A percentile compares a stretch with the other conserved stretches of the same genome.
phyloP scores from a whole-genome alignment of 2,888 invertebrate species.

The Onthophagus sagittarius region DNA sequence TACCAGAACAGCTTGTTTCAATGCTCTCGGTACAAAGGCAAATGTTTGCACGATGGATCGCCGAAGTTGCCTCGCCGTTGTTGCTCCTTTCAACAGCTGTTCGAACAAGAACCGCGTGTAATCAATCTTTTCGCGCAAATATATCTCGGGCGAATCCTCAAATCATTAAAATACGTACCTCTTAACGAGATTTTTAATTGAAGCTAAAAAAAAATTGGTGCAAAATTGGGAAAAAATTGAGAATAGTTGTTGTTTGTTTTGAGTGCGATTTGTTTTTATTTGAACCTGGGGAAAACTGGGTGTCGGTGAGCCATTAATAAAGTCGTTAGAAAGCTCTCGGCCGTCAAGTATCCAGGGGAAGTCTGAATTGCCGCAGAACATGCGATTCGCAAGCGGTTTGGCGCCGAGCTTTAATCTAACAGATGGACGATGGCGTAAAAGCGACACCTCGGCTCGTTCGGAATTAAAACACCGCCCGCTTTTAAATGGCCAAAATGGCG shows the following conservation, averaged over 20 bases:
- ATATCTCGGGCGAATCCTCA: not conserved
- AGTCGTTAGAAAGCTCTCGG: slow-evolving; percentile 2
- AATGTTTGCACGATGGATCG: not conserved
- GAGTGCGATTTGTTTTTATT: not conserved
- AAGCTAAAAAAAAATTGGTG: not conserved
- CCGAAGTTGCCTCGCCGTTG: not conserved
- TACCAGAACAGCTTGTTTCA: not conserved
- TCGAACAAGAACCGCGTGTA: not conserved
- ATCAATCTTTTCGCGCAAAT: not conserved
- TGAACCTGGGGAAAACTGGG: not conserved
- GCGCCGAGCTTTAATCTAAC: slow-evolving; percentile 1
- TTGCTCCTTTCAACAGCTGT: not conserved
- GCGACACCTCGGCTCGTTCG: not conserved
- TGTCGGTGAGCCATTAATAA: slow-evolving; percentile 5
- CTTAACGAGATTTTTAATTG: not conserved
- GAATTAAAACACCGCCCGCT: not conserved
- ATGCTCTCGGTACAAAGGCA: not conserved
- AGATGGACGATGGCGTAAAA: not conserved
- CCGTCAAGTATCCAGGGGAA: not conserved
- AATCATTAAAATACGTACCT: not conserved
- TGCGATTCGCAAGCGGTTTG: not conserved
- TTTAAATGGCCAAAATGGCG: not conserved
- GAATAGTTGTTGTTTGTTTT: not conserved
- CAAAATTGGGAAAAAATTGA: not conserved
- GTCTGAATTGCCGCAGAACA: slow-evolving; percentile 6